A percentile compares a stretch with the other conserved stretches of the same genome.
phyloP scores from a whole-genome alignment of 2,888 invertebrate genomes.

The Sphecodes monilicornis region DNA sequence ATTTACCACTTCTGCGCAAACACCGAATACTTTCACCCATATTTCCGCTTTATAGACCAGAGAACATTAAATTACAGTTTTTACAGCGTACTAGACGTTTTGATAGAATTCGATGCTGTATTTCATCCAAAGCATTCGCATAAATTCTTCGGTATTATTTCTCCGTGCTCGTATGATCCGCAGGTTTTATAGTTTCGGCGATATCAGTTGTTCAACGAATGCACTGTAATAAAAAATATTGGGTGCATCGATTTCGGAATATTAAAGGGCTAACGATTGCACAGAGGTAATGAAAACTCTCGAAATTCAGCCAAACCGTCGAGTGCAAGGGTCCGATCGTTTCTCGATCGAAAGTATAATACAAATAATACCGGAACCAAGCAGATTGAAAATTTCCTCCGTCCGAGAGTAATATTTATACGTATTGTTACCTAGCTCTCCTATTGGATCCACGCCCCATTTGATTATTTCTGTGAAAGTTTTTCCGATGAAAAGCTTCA shows the following conservation, averaged over 20 bases:
- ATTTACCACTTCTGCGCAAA: not conserved
- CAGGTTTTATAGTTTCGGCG: not conserved
- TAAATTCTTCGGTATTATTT: slow-evolving; percentile 3
- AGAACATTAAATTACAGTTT: not conserved
- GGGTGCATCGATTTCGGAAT: slow-evolving; percentile 8
- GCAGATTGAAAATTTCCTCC: slow-evolving; percentile 36
- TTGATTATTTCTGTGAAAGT: slow-evolving; percentile 21
- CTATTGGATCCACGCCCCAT: slow-evolving; percentile 19
- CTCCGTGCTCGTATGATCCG: too few species aligned
- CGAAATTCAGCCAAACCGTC: slow-evolving; percentile 11
- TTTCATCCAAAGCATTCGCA: not conserved
- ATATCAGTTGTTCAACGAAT: slow-evolving; percentile 16
- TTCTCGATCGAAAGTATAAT: slow-evolving; percentile 1
- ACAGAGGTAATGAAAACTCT: slow-evolving; percentile 1
- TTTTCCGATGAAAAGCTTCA: not conserved
- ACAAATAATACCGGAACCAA: not conserved
- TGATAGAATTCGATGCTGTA: not conserved
- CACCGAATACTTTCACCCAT: not conserved
- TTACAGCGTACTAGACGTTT: not conserved
- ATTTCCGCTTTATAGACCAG: not conserved
- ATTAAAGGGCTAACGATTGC: slow-evolving; percentile 10
- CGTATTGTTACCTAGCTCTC: slow-evolving; percentile 14
- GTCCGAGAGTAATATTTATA: slow-evolving; percentile 12
- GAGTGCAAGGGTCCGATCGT: slow-evolving; percentile 9
- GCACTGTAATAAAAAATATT: slow-evolving; percentile 7